These are phyloP conservation scores for Agrilus biguttatus DNA, from an alignment of 2,888 invertebrate species.

Conservation along the genomic window DNA sequence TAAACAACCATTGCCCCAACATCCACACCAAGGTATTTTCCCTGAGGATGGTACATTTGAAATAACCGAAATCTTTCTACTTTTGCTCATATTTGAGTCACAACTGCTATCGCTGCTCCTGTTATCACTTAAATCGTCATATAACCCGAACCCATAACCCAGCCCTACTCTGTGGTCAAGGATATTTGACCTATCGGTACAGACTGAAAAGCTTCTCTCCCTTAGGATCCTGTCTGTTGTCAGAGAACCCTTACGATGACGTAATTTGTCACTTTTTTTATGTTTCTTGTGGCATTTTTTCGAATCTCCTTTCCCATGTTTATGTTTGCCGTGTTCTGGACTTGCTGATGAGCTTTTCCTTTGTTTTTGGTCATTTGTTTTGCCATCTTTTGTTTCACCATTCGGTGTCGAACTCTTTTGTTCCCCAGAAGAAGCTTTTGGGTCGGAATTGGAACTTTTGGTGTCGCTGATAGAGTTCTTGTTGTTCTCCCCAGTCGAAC, in stretches of 20 bases:
- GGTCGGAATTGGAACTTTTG: conserved; percentile 17
- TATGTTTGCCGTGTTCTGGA: conserved; percentile 25
- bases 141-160: conserved; percentile 16
- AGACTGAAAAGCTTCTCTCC: conserved; percentile 28
- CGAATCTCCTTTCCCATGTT: conserved; percentile 22
- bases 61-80: conserved; percentile 48
- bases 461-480: conserved; percentile 8
- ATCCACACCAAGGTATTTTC: conserved; percentile 71
- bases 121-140: conserved; percentile 39
- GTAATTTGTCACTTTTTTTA: conserved; percentile 19
- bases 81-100: conserved; percentile 36
- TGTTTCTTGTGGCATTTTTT: conserved; percentile 28
- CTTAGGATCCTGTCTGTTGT: conserved; percentile 21
- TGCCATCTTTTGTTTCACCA: conserved; percentile 3
- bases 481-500: conserved; percentile 5
- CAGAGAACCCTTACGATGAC: conserved; percentile 15
- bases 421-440: conserved; percentile 8
- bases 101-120: conserved; percentile 51
- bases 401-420: conserved; percentile 1
- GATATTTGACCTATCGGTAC: conserved; percentile 27
- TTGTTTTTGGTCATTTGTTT: conserved; percentile 8
- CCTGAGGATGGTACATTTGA: conserved; percentile 42
- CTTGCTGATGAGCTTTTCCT: conserved; percentile 26
- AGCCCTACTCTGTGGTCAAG: conserved; percentile 17
- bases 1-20: conserved; percentile 72